Evolutionary conservation across 2,888 invertebrate genomes (phyloP), one percentile per base, ranked within the genome.

Genomic region (Pammene fasciana): DNA sequence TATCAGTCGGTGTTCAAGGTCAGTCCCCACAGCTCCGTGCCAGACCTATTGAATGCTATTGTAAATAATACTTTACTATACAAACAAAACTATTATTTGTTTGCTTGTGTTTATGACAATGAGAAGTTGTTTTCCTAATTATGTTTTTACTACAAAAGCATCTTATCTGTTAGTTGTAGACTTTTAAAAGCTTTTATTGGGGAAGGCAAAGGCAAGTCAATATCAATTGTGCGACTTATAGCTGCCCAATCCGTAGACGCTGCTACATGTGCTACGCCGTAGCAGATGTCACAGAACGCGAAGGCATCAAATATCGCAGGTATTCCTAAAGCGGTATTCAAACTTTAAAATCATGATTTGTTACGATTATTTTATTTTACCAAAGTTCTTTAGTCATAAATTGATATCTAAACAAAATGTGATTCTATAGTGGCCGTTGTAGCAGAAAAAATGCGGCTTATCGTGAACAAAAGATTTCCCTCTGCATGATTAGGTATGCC

Each of bases 1-100:
- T 70, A 70, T 70, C 59, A 57, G 54, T 54, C 48, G 60, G 50
- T 50, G 13, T 65, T 70, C 70, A 70, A 70, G 70, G 70, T 65
- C 70, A 70, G 46, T 64, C 45, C 43, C 65, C 65, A 52, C 59
- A 57, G 52, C 43, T 52, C 50, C 46, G 59, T 54, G 57, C 45
- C 52, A 60, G 46, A 55, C 46, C 46, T 55, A 55, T 65, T 50
- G 62, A 68, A 59, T 52, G 61, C 45, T 62, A 46, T 68, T 64
- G 64, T 65, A 60, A 70, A 70, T 70, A 54, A 55, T 60, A 48
- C 43, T 62, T 64, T 56, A 68, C 64, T 52, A 52, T 52, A 38
- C 16, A 59, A 68, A 68, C 64, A 54, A 52, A 36, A 52, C 18
- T 36, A 16, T 52, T 43, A 13, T 61, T 43, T 50, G 48, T 52